A percentile compares a stretch with the other conserved stretches of the same genome.
These are phyloP conservation scores for Syngnathus typhle DNA, from an alignment of 2,113 vertebrate genomes.

Conservation along the genomic window DNA sequence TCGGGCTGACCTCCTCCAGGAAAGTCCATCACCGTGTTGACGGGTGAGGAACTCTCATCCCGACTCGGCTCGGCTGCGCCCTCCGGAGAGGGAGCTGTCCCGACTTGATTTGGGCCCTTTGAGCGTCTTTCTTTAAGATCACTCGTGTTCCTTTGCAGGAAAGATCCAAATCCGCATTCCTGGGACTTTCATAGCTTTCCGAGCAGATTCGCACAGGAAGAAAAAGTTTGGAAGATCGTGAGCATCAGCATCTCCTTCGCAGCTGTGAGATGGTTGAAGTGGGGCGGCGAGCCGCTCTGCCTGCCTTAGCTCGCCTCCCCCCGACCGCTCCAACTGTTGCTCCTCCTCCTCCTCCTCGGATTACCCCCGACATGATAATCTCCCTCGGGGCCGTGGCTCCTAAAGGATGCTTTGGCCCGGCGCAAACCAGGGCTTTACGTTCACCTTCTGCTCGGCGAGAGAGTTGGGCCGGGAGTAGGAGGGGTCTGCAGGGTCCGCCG, in stretches of 20 bases:
- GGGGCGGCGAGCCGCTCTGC: slow-evolving; percentile 54
- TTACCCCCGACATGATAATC: slow-evolving; percentile 75
- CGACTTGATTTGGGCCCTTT: slow-evolving; percentile 42
- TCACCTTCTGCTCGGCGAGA: slow-evolving; percentile 57
- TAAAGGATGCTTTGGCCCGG: slow-evolving; percentile 67
- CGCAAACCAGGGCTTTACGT: slow-evolving; percentile 50
- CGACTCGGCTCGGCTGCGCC: slow-evolving; percentile 36
- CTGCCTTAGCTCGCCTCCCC: neutral
- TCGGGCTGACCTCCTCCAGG: slow-evolving; percentile 70
- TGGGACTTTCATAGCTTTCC: slow-evolving; percentile 32
- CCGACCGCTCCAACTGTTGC: slow-evolving; percentile 54
- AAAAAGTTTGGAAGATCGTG: neutral
- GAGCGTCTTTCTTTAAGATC: slow-evolving; percentile 23
- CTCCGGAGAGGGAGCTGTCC: slow-evolving; percentile 46
- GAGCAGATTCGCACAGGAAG: slow-evolving; percentile 38
- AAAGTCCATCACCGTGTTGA: slow-evolving; percentile 62
- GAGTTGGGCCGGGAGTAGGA: slow-evolving; percentile 41
- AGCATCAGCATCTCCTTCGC: neutral
- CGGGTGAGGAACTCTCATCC: slow-evolving; percentile 42
- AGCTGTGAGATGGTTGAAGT: slow-evolving; percentile 46
- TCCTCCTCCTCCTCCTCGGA: slow-evolving; percentile 70
- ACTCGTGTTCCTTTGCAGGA: slow-evolving; percentile 32
- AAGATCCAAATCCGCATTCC: slow-evolving; percentile 45
- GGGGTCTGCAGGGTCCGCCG: slow-evolving; percentile 37
- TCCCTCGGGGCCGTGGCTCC: slow-evolving; percentile 56